Evolutionary conservation across 2,797 vertebrate genomes (phyloP), one percentile per base, ranked within the genome.

Genomic region (Astyanax mexicanus): DNA sequence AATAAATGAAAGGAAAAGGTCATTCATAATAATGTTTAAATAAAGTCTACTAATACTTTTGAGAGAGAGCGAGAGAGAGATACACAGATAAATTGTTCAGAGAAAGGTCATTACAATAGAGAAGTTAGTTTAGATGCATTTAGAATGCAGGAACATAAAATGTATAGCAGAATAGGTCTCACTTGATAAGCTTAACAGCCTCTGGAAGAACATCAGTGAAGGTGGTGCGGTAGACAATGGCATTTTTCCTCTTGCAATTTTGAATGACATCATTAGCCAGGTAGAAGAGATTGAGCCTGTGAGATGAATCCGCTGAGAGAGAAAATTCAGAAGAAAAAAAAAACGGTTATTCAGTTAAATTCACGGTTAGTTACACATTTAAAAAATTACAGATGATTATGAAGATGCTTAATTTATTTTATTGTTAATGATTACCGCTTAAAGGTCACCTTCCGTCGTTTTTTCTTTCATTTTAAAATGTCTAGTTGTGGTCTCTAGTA

Each of bases 201-300:
- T 98, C 97, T 0, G 93, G 94, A 3, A 99, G 93, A 70, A 98
- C 95, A 23, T 98, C 97, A 0, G 98, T 95, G 25, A 98, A 99
- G 0, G 96, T 93, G 0, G 96, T 96, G 0, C 97, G 95, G 74
- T 98, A 99, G 19, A 98, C 93, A 0, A 98, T 94, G 32, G 98
- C 97, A 0, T 98, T 99, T 85, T 94, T 98, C 74, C 97, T 93
- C 83, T 99, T 99, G 88, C 97, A 99, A 89, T 98, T 99, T 90
- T 99, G 98, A 78, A 99, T 98, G 84, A 99, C 95, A 11, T 99
- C 98, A 1, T 99, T 99, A 87, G 97, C 97, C 76, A 99, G 83
- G 87, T 98, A 99, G 70, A 99, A 92, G 44, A 99, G 94, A 89
- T 98, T 98, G 83, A 99, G 91, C 12, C 96, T 93, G 78, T 99